These are phyloP conservation scores for Lathamus discolor DNA, from an alignment of 2,113 vertebrate genomes.

Conservation along the genomic window DNA sequence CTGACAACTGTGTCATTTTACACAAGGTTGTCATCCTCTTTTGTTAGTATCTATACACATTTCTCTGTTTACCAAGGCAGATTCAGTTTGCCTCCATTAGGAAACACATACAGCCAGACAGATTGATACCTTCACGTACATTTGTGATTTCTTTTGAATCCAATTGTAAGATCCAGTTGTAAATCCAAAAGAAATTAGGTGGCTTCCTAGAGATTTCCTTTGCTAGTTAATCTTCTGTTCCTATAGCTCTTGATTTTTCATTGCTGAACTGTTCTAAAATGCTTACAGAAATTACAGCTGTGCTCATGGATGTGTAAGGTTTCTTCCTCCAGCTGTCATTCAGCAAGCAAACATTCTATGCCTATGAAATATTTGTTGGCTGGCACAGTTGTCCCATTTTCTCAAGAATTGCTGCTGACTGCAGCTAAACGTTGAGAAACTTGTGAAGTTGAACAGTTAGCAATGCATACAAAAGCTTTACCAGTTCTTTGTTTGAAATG, in stretches of 20 bases:
- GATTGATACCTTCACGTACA: background rate
- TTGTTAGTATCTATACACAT: background rate
- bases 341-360: background rate
- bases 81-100: background rate
- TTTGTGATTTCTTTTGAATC: background rate
- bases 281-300: background rate
- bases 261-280: background rate
- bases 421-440: background rate
- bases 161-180: background rate
- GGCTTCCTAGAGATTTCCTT: background rate
- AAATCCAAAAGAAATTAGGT: background rate
- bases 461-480: background rate
- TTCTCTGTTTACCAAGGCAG: background rate
- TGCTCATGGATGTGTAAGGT: background rate
- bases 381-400: background rate
- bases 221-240: background rate
- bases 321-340: background rate
- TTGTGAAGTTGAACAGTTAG: background rate
- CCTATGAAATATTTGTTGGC: background rate
- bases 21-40: background rate
- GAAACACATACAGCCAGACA: background rate
- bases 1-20: background rate
- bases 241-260: background rate
- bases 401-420: background rate
- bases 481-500: background rate